Conservation (phyloP, 2,113 vertebrate species). For the Clarias batrachus region DNA sequence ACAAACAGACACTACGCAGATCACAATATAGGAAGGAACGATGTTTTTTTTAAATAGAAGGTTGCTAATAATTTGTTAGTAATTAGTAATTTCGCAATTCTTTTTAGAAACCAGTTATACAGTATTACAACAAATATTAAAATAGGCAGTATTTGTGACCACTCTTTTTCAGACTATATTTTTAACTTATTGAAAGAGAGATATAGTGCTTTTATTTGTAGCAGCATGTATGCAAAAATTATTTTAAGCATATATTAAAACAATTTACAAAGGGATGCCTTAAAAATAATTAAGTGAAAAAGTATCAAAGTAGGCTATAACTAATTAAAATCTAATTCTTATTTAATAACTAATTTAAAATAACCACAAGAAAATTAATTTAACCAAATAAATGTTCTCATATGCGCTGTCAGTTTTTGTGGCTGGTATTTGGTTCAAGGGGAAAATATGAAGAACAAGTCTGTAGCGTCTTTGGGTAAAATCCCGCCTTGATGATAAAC, state of each 20-base stretch:
- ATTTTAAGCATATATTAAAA: neutral
- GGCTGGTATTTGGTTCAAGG: neutral
- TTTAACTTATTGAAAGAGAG: neutral
- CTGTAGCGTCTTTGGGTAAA: neutral
- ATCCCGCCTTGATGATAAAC: neutral
- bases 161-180: neutral
- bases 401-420: neutral
- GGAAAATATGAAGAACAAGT: neutral
- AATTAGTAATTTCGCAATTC: no score
- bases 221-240: neutral
- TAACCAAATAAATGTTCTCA: neutral
- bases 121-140: no score
- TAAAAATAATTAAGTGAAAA: neutral
- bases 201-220: neutral
- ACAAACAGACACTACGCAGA: constrained; percentile 45
- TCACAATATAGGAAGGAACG: constrained; percentile 36
- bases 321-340: neutral
- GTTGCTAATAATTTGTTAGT: neutral
- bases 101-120: no score
- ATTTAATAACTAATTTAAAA: neutral
- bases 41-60: neutral
- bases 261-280: neutral
- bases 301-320: neutral
- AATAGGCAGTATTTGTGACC: neutral
- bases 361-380: neutral